Percentiles rank a stretch among this genome's conserved stretches.
Evolutionary conservation across 2,888 invertebrate species (phyloP).

Genomic region (Linnaemya vulpina): DNA sequence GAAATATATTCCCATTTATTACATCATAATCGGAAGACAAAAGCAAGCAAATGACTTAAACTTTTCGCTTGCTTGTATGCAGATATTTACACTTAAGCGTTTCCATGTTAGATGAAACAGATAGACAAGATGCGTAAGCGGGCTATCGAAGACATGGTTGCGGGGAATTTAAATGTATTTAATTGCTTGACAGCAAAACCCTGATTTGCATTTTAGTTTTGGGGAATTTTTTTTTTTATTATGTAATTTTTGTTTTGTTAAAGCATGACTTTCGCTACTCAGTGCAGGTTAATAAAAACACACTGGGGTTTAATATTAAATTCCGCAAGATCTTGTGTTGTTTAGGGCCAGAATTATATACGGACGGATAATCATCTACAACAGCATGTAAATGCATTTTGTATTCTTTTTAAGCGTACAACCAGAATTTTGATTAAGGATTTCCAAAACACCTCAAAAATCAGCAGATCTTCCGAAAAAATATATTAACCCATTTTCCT

Average conservation of each 20-base stretch:
- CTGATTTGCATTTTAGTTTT: constrained; percentile 12
- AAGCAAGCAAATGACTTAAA: background rate
- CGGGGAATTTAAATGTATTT: background rate
- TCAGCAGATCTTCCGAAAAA: too few relatives aligned
- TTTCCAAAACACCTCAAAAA: too few relatives aligned
- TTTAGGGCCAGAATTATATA: too few relatives aligned
- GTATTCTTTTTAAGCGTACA: too few relatives aligned
- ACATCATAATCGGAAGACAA: constrained; percentile 51
- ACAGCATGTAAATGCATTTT: too few relatives aligned
- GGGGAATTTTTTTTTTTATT: constrained; percentile 20
- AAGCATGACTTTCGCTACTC: background rate
- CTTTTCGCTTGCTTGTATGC: background rate
- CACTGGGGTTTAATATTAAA: too few relatives aligned
- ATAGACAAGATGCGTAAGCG: constrained; percentile 12
- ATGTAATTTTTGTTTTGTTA: background rate
- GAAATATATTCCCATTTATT: constrained; percentile 39
- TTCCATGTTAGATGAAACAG: background rate
- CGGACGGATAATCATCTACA: too few relatives aligned
- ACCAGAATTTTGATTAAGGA: too few relatives aligned
- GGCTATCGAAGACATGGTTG: background rate
- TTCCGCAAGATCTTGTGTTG: too few relatives aligned
- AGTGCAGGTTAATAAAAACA: too few relatives aligned
- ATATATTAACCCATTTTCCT: too few relatives aligned
- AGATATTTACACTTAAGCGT: background rate
- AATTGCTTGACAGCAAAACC: background rate